These are phyloP conservation scores for Drosophila testacea DNA, from an alignment of 2,888 invertebrate genomes.

Conservation along the genomic window DNA sequence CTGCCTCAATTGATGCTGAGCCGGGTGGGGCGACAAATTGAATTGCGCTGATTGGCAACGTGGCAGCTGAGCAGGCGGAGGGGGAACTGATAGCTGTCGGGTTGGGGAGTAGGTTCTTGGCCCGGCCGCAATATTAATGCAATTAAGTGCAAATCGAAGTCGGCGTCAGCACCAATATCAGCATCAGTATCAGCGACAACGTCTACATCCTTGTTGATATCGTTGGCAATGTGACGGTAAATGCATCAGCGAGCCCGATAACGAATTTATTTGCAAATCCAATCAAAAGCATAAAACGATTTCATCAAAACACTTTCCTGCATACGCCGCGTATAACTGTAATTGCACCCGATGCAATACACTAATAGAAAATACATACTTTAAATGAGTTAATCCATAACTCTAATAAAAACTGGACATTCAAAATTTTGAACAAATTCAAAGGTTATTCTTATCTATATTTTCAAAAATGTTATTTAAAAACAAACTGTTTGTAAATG, in stretches of 20 bases:
- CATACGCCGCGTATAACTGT: slow-evolving; percentile 15
- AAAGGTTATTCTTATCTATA: no score
- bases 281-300: slow-evolving; percentile 71
- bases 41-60: slow-evolving; percentile 71
- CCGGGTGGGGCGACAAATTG: slow-evolving; percentile 64
- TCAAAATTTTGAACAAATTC: no score
- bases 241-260: slow-evolving; percentile 66
- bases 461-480: no score
- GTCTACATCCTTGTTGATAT: slow-evolving; percentile 54
- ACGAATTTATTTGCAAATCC: slow-evolving; percentile 72
- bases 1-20: slow-evolving; percentile 45
- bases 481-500: no score
- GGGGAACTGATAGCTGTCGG: background rate
- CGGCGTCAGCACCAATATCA: slow-evolving; percentile 18
- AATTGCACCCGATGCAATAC: slow-evolving; percentile 15
- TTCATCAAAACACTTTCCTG: slow-evolving; percentile 47
- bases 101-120: slow-evolving; percentile 39
- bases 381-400: no score
- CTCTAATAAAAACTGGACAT: no score
- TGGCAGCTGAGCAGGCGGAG: slow-evolving; percentile 8
- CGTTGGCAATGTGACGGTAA: slow-evolving; percentile 49
- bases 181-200: slow-evolving; percentile 15
- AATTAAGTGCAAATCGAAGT: slow-evolving; percentile 76
- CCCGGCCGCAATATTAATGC: slow-evolving; percentile 73
- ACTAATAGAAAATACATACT: background rate